Evolutionary conservation across 2,113 vertebrate species (phyloP).

Genomic region (Labrus mixtus): DNA sequence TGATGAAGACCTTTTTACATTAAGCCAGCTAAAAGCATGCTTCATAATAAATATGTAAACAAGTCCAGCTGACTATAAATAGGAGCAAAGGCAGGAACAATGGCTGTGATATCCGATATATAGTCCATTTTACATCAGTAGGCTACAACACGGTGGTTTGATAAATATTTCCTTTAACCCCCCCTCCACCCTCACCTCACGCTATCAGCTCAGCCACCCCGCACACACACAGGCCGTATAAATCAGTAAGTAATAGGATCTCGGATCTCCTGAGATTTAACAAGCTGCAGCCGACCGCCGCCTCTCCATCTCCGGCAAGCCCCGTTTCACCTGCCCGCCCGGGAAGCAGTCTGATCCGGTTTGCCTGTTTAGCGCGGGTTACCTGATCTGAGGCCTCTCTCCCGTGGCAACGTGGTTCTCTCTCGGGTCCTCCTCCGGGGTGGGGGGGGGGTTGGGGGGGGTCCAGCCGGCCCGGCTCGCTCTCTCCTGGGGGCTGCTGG

Average conservation of each 20-base stretch:
- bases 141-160: conserved; percentile 9
- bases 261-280: conserved; percentile 49
- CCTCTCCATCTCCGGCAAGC: conserved; percentile 55
- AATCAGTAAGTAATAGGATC: conserved; percentile 49
- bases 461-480: conserved; percentile 75
- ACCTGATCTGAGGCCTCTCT: conserved; percentile 83
- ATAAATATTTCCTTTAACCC: not conserved
- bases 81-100: not conserved
- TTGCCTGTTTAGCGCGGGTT: conserved; percentile 40
- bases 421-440: conserved; percentile 77
- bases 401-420: conserved; percentile 75
- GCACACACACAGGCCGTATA: conserved; percentile 23
- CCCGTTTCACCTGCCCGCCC: conserved; percentile 53
- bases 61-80: not conserved
- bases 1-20: not conserved
- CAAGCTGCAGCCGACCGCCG: conserved; percentile 33
- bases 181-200: not conserved
- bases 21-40: not conserved
- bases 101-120: not conserved
- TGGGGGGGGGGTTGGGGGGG: too few species aligned
- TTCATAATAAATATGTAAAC: not conserved
- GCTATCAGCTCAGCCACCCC: conserved; percentile 14
- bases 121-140: conserved; percentile 17
- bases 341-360: conserved; percentile 18
- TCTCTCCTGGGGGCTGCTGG: conserved; percentile 74